Evolutionary conservation across 2,113 vertebrate species (phyloP).

Genomic region (Psettodes erumei): DNA sequence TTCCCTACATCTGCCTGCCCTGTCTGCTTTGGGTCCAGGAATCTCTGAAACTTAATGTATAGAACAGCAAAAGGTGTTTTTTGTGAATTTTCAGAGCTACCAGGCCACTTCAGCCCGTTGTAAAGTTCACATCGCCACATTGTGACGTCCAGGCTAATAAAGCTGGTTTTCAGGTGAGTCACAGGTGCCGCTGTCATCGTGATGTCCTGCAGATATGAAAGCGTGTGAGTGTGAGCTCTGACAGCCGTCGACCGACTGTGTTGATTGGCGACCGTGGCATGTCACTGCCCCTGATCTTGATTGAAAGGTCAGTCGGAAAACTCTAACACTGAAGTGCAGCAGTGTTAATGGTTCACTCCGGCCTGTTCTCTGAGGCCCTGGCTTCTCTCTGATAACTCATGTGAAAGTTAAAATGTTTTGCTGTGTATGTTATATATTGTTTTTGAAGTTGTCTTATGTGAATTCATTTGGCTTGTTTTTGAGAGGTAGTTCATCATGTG

Average conservation of each 20-base stretch:
- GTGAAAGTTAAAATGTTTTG: too few relatives aligned
- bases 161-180: constrained; percentile 1
- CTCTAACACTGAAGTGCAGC: not conserved
- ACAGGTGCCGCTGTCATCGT: not conserved
- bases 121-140: constrained; percentile 11
- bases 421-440: too few relatives aligned
- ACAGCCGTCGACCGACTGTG: not conserved
- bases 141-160: not conserved
- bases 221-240: constrained; percentile 13
- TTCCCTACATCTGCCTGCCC: too few relatives aligned
- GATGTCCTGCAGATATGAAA: not conserved
- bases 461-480: too few relatives aligned
- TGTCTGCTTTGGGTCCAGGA: too few relatives aligned
- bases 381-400: too few relatives aligned
- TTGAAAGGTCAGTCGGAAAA: constrained; percentile 29
- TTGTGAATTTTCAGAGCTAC: not conserved
- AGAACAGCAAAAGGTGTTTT: too few relatives aligned
- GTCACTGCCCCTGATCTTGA: not conserved
- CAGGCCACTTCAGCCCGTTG: not conserved
- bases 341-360: not conserved
- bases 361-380: not conserved
- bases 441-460: too few relatives aligned
- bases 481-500: too few relatives aligned
- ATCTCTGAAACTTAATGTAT: too few relatives aligned
- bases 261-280: constrained; percentile 35